Base-by-base conservation (phyloP, 2,113 vertebrate genomes). In the Cephalopholis sonnerati region DNA sequence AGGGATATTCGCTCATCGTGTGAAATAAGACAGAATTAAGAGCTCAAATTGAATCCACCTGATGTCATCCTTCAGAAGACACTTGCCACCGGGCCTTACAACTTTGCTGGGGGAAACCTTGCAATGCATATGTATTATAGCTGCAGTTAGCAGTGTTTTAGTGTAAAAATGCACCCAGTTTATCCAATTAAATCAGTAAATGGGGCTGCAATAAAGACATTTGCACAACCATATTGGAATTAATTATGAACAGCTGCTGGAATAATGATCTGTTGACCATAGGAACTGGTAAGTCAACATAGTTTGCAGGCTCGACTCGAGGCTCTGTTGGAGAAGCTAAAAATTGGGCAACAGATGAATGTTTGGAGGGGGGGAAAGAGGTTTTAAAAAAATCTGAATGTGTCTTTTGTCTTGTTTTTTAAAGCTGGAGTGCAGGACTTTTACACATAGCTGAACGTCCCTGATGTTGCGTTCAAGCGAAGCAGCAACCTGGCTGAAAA, bases 21-120 rank as follows among this genome's bases (percentile, higher is more conserved):
- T 20, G 20, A 25, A 72, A 25, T 25, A 51, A 68, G 44, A 74
- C 50, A 79, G 58, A 55, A 39, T 70, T 48, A 77, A 65, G 18
- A 0, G 27, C 64, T 57, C 41, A n/a, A 22, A 65, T 65, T 77
- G n/a, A 74, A 74, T 74, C 69, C 68, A 20, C 17, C 27, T 18
- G 27, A 25, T 32, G 70, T 53, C 59, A 11, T 16, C 13, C 11
- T 15, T 4, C 15, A 44, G 8, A 44, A 12, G 41, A 44, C 41
- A 44, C 8, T 44, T 12, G 8, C 41, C 41, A 44, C 41, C 9
- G 10, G 41, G 41, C 41, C 2, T 8, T 9, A 9, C 41, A 44
- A 44, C 41, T 44, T 44, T 44, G 10, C 41, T 44, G 6, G 32
- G 32, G 32, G 32, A 36, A 36, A 36, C 32, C 32, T 54, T 48